Conservation (phyloP, 1,140 invertebrate genomes). For the Heliconius hermathena region DNA sequence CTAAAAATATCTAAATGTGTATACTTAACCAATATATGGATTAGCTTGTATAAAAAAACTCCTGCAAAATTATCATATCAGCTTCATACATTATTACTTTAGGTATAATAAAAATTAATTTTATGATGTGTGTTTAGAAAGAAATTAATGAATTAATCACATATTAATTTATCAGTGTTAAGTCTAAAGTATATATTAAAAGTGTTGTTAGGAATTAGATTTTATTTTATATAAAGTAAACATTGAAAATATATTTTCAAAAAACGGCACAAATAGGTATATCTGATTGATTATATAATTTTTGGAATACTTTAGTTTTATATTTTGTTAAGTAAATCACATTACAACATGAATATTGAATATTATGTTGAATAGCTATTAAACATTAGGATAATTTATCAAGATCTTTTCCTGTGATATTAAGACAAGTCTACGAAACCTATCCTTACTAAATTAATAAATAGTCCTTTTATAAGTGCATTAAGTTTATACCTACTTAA, state of each 20-base stretch:
- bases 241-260: not conserved
- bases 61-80: slow-evolving; percentile 6
- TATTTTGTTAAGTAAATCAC: not conserved
- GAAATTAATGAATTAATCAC: not conserved
- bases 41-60: not conserved
- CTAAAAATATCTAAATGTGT: not conserved
- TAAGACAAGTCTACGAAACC: not conserved
- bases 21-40: not conserved
- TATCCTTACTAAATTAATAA: slow-evolving; percentile 9
- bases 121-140: slow-evolving; percentile 8
- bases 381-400: not conserved
- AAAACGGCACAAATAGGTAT: not conserved
- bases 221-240: not conserved
- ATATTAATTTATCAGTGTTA: not conserved
- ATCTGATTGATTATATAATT: not conserved
- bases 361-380: not conserved
- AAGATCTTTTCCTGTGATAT: slow-evolving; percentile 21
- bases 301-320: not conserved
- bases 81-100: not conserved
- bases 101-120: not conserved
- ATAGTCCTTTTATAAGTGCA: not conserved
- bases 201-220: not conserved
- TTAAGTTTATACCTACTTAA: not conserved
- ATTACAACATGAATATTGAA: not conserved
- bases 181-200: not conserved